Evolutionary conservation across 2,113 vertebrate species (phyloP), one percentile per base, ranked within the genome.

Genomic region (Carollia perspicillata): DNA sequence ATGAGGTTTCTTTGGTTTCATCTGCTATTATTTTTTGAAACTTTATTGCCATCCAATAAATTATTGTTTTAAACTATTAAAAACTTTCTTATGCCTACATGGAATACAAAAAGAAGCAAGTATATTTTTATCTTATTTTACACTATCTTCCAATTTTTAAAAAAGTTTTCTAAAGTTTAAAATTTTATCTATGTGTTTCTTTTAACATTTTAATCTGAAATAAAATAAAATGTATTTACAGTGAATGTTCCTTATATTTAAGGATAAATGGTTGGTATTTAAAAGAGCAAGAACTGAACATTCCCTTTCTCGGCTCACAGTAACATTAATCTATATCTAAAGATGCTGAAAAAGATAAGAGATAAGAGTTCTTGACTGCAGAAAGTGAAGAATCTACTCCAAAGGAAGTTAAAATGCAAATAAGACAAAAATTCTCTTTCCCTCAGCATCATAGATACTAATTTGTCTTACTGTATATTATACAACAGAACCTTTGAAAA

Each of bases 361-460:
- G 47, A 49, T 14, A 42, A 69, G 42, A 84, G 22, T 53, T 90
- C 16, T 90, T 85, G 30, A 75, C 40, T 84, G 30, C 83, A 22
- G 14, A 88, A 84, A 88, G 42, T 30, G 22, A 86, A 33, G 35
- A 20, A 88, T 60, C 8, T 47, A 53, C 30, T 77, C 72, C 42
- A 58, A 71, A 90, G n/a, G 88, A 71, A 37, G 13, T 85, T 77
- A 78, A 88, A 95, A 66, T 49, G 42, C 47, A 94, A 58, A 72
- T 51, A 85, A 83, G 37, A n/a, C 28, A 55, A n/a, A 83, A 53
- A 63, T 11, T 66, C 3, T 55, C 18, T 58, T 85, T 66, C 23
- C 42, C 42, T 63, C 1, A 26, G 44, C 40, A 26, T 68, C 53
- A 60, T 2, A 30, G 51, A 93, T 55, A n/a, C 84, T 89, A 49